phyloP scores from a whole-genome alignment of 2,888 invertebrate species.

The Agonopterix arenella region DNA sequence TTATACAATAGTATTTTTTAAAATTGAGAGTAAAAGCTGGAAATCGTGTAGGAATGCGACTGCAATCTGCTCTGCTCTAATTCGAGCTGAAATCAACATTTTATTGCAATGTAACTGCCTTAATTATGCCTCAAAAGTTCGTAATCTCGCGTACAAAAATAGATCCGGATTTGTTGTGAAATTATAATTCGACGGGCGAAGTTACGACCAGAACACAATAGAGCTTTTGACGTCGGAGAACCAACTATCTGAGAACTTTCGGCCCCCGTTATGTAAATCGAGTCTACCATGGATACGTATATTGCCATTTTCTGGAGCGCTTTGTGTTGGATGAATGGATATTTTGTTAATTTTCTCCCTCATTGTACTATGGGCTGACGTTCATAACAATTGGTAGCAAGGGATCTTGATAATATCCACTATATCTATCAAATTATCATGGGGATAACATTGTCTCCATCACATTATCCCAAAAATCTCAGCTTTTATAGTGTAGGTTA shows the following conservation, averaged over 20 bases:
- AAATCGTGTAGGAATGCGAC: no score
- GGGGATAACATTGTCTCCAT: no score
- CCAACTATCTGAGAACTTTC: slow-evolving; percentile 16
- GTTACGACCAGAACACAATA: slow-evolving; percentile 12
- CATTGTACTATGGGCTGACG: slow-evolving; percentile 12
- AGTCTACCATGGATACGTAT: slow-evolving; percentile 17
- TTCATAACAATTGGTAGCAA: background rate
- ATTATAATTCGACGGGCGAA: background rate
- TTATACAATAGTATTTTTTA: no score
- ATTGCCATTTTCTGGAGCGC: slow-evolving; percentile 23
- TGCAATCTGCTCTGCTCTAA: no score
- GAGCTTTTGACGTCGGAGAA: slow-evolving; percentile 11
- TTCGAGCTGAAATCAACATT: no score
- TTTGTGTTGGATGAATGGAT: slow-evolving; percentile 24
- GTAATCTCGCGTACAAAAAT: no score
- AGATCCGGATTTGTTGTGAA: background rate
- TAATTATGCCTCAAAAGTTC: no score
- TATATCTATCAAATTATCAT: no score
- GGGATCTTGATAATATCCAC: background rate
- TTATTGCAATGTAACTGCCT: no score
- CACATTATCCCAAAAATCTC: no score
- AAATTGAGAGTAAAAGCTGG: no score
- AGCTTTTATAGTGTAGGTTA: no score
- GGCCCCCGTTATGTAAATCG: slow-evolving; percentile 27
- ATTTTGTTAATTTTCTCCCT: slow-evolving; percentile 32